phyloP scores from a whole-genome alignment of 2,113 vertebrate species.

The Gila orcuttii region DNA sequence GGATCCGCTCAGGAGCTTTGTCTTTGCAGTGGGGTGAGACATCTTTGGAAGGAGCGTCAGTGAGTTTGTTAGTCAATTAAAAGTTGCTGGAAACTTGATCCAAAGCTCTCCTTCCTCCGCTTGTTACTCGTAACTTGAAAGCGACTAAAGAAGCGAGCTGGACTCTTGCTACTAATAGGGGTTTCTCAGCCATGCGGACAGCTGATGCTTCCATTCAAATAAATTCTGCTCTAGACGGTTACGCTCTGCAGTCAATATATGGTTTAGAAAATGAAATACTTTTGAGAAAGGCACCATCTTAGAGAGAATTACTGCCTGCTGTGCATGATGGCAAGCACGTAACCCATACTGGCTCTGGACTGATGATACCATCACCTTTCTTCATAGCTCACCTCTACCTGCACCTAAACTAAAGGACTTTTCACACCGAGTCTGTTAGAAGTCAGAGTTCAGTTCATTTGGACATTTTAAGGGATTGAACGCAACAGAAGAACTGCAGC shows the following conservation, averaged over 20 bases:
- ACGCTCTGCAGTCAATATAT: conserved; percentile 7
- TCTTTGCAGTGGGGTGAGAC: background rate
- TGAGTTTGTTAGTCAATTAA: conserved; percentile 53
- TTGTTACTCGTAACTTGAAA: background rate
- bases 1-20: background rate
- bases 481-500: background rate
- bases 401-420: background rate
- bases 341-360: background rate
- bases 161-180: conserved; percentile 28
- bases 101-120: conserved; percentile 15
- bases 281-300: background rate
- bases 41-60: conserved; percentile 5
- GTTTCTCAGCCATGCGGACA: conserved; percentile 35
- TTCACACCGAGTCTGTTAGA: background rate
- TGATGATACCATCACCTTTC: background rate
- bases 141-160: background rate
- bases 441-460: background rate
- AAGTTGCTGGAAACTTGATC: conserved; percentile 50
- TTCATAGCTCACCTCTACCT: background rate
- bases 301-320: background rate
- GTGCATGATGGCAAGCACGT: background rate
- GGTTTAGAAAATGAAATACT: conserved; percentile 7
- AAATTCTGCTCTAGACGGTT: background rate
- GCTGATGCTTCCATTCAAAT: conserved; percentile 26
- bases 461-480: background rate